phyloP scores from a whole-genome alignment of 2,113 vertebrate genomes.

The Nibea coibor region DNA sequence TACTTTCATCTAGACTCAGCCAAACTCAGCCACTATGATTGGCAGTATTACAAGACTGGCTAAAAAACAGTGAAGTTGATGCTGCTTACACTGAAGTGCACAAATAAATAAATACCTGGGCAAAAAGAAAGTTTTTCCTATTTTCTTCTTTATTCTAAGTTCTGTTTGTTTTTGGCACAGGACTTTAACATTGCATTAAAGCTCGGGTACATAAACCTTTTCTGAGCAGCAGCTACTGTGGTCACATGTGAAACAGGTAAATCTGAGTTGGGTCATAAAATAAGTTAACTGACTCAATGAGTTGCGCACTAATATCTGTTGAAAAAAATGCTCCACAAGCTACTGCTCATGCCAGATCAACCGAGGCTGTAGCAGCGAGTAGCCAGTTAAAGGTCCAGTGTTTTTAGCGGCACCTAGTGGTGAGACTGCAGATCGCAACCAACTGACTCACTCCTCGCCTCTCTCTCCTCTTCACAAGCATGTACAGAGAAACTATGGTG shows the following conservation, averaged over 20 bases:
- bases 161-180: not conserved
- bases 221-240: too few relatives aligned
- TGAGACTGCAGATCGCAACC: too few relatives aligned
- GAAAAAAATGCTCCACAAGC: not conserved
- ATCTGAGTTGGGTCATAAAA: not conserved
- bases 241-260: too few relatives aligned
- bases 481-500: too few relatives aligned
- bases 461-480: too few relatives aligned
- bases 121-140: not conserved
- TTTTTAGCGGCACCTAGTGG: too few relatives aligned
- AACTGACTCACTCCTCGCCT: too few relatives aligned
- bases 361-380: not conserved
- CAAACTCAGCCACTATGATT: not conserved
- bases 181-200: not conserved
- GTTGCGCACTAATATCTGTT: not conserved
- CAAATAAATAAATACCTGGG: too few relatives aligned
- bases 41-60: not conserved
- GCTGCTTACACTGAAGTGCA: too few relatives aligned
- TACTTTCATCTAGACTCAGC: not conserved
- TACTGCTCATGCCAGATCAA: not conserved
- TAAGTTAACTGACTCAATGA: not conserved
- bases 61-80: too few relatives aligned
- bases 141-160: not conserved
- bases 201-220: too few relatives aligned
- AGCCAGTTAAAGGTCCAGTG: not conserved